Base-by-base conservation (phyloP, 2,113 vertebrate genomes). In the Perognathus longimembris region DNA sequence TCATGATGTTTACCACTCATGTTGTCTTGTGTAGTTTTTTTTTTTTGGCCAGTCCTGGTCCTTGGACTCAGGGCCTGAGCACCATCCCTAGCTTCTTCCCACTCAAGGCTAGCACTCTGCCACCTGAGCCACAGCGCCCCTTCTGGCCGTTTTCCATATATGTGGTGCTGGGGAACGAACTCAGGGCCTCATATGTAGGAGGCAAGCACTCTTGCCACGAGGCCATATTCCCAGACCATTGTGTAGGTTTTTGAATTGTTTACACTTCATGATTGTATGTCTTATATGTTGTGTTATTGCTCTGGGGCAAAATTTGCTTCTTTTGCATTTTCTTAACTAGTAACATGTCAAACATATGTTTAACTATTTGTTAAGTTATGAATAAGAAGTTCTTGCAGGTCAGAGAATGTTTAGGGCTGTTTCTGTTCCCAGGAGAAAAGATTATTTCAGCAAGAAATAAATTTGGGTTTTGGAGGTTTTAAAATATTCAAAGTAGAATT, bases 301-400 rank as follows among this genome's bases (percentile, higher is more conserved):
- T 26, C 28, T 54, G 20, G 20, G 57, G 38, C 9, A 8, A 42
- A n/a, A 64, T 64, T 21, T 86, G 75, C 28, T 82, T 85, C 64
- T 74, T 80, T 77, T 92, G 26, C 1, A 32, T 79, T 89, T 89
- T 85, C 15, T 69, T 22, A 38, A 54, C 32, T 78, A 83, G 34
- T 7, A 82, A 79, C 86, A 78, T 86, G 40, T 26, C 28, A 64
- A 50, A 57, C 26, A 63, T 54, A 7, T 3, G 26, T 59, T 70
- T 15, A 94, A 81, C 57, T 82, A 57, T 28, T 77, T 54, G 77
- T n/a, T 75, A 89, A 86, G 22, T 45, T 86, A 6, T 75, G n/a
- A 77, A 69, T 10, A 70, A 87, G 69, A 84, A 74, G 30, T 21
- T 32, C 64, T 76, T 45, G 11, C 45, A 45, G 45, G 32, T 17